Percentiles rank a stretch among this genome's conserved stretches.
phyloP scores from a whole-genome alignment of 2,888 invertebrate species.

The Agrotis puta region DNA sequence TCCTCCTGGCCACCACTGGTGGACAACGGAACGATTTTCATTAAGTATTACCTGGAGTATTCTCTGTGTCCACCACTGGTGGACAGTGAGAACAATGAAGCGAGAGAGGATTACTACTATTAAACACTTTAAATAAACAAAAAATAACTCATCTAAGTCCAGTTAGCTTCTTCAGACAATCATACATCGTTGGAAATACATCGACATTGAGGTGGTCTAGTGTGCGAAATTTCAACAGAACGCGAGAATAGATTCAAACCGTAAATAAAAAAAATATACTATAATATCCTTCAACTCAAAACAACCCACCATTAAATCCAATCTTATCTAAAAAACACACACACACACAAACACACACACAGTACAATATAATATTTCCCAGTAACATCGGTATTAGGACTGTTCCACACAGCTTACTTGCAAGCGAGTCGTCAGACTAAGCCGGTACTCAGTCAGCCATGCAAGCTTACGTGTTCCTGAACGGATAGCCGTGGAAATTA shows the following conservation, averaged over 20 bases:
- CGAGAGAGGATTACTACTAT: too few relatives aligned
- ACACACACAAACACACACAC: not conserved
- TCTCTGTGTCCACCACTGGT: too few relatives aligned
- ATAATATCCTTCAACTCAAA: not conserved
- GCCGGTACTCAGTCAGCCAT: slow-evolving; percentile 45
- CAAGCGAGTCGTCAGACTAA: slow-evolving; percentile 38
- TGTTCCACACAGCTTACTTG: slow-evolving; percentile 29
- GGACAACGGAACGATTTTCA: too few relatives aligned
- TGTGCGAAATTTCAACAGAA: too few relatives aligned
- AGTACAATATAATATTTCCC: slow-evolving; percentile 23
- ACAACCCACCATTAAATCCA: not conserved
- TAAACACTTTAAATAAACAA: too few relatives aligned
- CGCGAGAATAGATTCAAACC: not conserved
- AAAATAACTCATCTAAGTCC: too few relatives aligned
- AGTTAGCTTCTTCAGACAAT: too few relatives aligned
- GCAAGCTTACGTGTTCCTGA: slow-evolving; percentile 43
- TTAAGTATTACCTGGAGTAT: too few relatives aligned
- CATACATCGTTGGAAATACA: too few relatives aligned
- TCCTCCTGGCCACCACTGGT: too few relatives aligned
- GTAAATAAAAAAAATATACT: not conserved
- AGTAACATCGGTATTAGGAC: slow-evolving; percentile 9
- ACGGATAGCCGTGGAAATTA: slow-evolving; percentile 29
- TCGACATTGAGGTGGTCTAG: too few relatives aligned
- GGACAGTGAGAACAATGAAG: too few relatives aligned
- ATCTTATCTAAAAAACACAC: slow-evolving; percentile 6